Evolutionary conservation across 2,888 invertebrate genomes (phyloP).

Genomic region (Metellina segmentata): DNA sequence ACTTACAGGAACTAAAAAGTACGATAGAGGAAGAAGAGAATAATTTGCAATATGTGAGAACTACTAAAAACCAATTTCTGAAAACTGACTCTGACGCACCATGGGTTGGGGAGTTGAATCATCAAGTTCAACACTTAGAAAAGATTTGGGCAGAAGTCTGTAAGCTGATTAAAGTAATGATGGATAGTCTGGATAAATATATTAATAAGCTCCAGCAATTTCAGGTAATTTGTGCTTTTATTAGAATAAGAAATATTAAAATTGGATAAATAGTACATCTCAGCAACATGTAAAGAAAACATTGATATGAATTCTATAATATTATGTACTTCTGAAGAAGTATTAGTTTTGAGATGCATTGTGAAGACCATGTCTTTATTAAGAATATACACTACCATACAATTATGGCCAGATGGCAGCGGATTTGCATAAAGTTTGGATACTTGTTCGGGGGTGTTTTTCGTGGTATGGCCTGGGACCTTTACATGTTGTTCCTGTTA

Average conservation of each 20-base stretch:
- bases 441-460: too few relatives aligned
- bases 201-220: slow-evolving; percentile 80
- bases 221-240: slow-evolving; percentile 79
- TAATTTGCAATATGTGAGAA: slow-evolving; percentile 77
- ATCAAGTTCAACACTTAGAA: slow-evolving; percentile 74
- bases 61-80: slow-evolving; percentile 75
- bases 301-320: too few relatives aligned
- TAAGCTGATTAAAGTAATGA: slow-evolving; percentile 85
- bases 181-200: slow-evolving; percentile 84
- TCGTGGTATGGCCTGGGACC: too few relatives aligned
- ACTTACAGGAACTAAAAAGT: slow-evolving; percentile 75
- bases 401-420: too few relatives aligned
- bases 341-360: too few relatives aligned
- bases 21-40: slow-evolving; percentile 77
- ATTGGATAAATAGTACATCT: too few relatives aligned
- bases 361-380: too few relatives aligned
- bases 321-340: too few relatives aligned
- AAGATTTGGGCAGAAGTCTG: slow-evolving; percentile 79
- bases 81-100: slow-evolving; percentile 68
- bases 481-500: too few relatives aligned
- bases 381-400: too few relatives aligned
- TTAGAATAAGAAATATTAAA: not conserved
- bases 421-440: too few relatives aligned
- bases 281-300: too few relatives aligned
- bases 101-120: slow-evolving; percentile 72